Evolutionary conservation across 2,888 invertebrate genomes (phyloP).

Genomic region (Aplocera efformata): DNA sequence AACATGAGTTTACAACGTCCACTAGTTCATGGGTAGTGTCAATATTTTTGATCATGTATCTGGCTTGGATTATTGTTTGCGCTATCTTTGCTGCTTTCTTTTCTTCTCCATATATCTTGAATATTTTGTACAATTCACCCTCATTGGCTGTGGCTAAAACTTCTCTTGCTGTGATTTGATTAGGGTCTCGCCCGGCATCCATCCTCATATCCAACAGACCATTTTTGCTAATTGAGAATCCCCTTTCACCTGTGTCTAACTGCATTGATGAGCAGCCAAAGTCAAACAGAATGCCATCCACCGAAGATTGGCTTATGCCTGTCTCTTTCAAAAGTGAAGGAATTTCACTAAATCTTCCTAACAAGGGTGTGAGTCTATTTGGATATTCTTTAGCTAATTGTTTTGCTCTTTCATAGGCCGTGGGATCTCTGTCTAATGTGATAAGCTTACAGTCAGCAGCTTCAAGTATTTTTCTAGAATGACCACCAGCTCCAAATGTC

Average conservation of each 20-base stretch:
- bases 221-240: constrained; percentile 91
- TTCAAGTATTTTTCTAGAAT: constrained; percentile 87
- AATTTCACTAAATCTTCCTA: constrained; percentile 94
- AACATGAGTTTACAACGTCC: constrained; percentile 84
- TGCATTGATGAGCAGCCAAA: constrained; percentile 98
- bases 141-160: constrained; percentile 90
- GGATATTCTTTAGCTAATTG: constrained; percentile 84
- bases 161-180: constrained; percentile 91
- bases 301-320: constrained; percentile 81
- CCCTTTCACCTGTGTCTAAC: constrained; percentile 89
- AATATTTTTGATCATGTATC: constrained; percentile 87
- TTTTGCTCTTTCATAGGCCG: constrained; percentile 85
- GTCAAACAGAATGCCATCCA: constrained; percentile 95
- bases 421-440: constrained; percentile 93
- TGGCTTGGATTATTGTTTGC: constrained; percentile 90
- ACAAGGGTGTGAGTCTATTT: constrained; percentile 86
- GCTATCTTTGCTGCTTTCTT: constrained; percentile 92
- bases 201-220: constrained; percentile 98
- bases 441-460: constrained; percentile 84
- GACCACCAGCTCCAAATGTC: constrained; percentile 98
- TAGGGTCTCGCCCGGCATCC: constrained; percentile 87
- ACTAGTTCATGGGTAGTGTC: constrained; percentile 92
- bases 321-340: constrained; percentile 82
- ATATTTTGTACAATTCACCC: constrained; percentile 87
- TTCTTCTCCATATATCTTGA: constrained; percentile 96